Evolutionary conservation across 1,140 invertebrate species (phyloP), one percentile per base, ranked within the genome.

Genomic region (Dinoponera quadriceps): DNA sequence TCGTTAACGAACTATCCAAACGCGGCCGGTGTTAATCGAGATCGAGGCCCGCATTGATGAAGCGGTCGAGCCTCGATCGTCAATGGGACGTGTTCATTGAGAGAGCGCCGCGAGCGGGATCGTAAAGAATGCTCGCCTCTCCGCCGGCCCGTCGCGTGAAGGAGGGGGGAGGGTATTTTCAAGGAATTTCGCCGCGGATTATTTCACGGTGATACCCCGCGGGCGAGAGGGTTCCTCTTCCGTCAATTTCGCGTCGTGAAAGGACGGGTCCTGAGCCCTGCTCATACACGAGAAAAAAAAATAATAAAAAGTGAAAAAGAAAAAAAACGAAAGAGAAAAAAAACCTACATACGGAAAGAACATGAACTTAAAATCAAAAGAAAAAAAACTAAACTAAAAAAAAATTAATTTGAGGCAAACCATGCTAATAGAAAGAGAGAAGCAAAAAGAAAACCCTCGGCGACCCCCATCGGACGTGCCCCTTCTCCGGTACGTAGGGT

Each of bases 241-340:
- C 84, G 71, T 65, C 71, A 60, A 85, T 85, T 78, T 85, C 60
- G n/a, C n/a, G 85, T 71, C 49, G 73, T 11, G 49, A 54, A 68
- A 86, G 68, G 49, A 63, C 84, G 68, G 55, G 84, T 71, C 71
- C 44, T n/a, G n/a, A n/a, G n/a, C n/a, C n/a, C n/a, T n/a, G n/a
- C n/a, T n/a, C n/a, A n/a, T n/a, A n/a, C n/a, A n/a, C n/a, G n/a
- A n/a, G n/a, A n/a, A n/a, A n/a, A n/a, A n/a, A n/a, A n/a, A n/a
- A n/a, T n/a, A n/a, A n/a, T n/a, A n/a, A n/a, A n/a, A n/a, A n/a
- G n/a, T n/a, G n/a, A n/a, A n/a, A n/a, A n/a, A n/a, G n/a, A n/a
- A n/a, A n/a, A n/a, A n/a, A n/a, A n/a, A n/a, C n/a, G n/a, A n/a
- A n/a, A n/a, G n/a, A n/a, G n/a, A n/a, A n/a, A n/a, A n/a, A n/a